Evolutionary conservation across 2,888 invertebrate species (phyloP), one percentile per base, ranked within the genome.

Genomic region (Cryptus viduatorius): DNA sequence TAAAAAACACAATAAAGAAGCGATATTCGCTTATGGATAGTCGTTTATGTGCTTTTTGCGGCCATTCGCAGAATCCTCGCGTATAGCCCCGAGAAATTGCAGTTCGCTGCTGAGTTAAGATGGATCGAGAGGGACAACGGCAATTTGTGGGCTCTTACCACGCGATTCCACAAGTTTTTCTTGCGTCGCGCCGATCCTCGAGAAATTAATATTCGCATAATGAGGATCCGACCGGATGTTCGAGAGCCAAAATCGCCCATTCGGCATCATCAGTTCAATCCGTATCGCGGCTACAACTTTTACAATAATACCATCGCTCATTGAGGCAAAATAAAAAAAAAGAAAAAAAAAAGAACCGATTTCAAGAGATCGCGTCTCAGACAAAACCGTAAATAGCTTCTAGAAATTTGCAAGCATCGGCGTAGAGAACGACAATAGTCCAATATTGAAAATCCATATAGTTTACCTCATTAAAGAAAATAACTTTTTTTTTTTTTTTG

Each of bases 101-200:
- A 98, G 93, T 98, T 98, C 93, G 95, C 96, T 31, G 96, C 97
- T 0, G 98, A 98, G 88, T 95, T 98, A 79, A 94, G 96, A 86
- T 96, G 96, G 94, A 95, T 95, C 0, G 95, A 95, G 82, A 94
- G 95, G 0, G 97, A 97, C 93, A 95, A 95, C 50, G 96, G 96
- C 7, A 95, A 95, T 71, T 91, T 97, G n/a, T 98, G 97, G 96
- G 94, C 95, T 4, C 94, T 98, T 48, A 95, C 97, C 1, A 96
- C 97, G 0, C 95, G 96, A 82, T 97, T 98, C 94, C 98, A 98
- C 90, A 96, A 96, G 89, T 97, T 96, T 95, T 97, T 97, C 95
- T 94, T 95, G 81, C 95, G 96, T 89, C 95, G 96, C 50, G 95
- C 97, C 14, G 95, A 96, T 90, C 94, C 95, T 0, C 95, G 95